A percentile compares a stretch with the other conserved stretches of the same genome.
Evolutionary conservation across 2,888 invertebrate genomes (phyloP).

Genomic region (Xanthia togata): DNA sequence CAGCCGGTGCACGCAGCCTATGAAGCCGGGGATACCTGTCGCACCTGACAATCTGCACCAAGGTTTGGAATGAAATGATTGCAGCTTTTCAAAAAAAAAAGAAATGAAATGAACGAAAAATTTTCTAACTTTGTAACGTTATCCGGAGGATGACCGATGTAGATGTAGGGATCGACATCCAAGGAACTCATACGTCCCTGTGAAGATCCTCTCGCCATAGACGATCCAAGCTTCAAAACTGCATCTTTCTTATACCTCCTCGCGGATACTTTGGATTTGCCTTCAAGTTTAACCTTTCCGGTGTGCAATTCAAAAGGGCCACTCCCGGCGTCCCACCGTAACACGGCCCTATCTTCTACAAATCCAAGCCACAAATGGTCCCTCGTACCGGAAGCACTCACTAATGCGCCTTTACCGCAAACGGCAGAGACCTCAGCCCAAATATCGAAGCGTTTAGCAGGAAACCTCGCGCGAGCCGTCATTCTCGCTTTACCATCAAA

Average conservation of each 20-base stretch:
- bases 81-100: not conserved
- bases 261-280: slow-evolving; percentile 83
- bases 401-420: slow-evolving; percentile 82
- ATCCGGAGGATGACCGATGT: slow-evolving; percentile 84
- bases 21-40: slow-evolving; percentile 93
- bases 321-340: slow-evolving; percentile 86
- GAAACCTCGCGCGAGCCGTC: slow-evolving; percentile 81
- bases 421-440: slow-evolving; percentile 87
- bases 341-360: slow-evolving; percentile 79
- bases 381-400: slow-evolving; percentile 84
- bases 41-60: slow-evolving; percentile 93
- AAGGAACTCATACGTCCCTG: slow-evolving; percentile 86
- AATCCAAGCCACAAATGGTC: slow-evolving; percentile 88
- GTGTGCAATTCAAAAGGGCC: slow-evolving; percentile 83
- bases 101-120: not conserved
- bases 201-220: slow-evolving; percentile 80
- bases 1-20: slow-evolving; percentile 95
- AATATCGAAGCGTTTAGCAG: slow-evolving; percentile 86
- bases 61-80: slow-evolving; percentile 4
- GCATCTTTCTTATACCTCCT: slow-evolving; percentile 86
- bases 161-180: slow-evolving; percentile 84
- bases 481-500: slow-evolving; percentile 85
- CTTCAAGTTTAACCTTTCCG: slow-evolving; percentile 82
- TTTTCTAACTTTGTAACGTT: slow-evolving; percentile 84
- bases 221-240: slow-evolving; percentile 81